A percentile compares a stretch with the other conserved stretches of the same genome.
phyloP scores from a whole-genome alignment of 2,113 vertebrate genomes.

The Spilogale gracilis region DNA sequence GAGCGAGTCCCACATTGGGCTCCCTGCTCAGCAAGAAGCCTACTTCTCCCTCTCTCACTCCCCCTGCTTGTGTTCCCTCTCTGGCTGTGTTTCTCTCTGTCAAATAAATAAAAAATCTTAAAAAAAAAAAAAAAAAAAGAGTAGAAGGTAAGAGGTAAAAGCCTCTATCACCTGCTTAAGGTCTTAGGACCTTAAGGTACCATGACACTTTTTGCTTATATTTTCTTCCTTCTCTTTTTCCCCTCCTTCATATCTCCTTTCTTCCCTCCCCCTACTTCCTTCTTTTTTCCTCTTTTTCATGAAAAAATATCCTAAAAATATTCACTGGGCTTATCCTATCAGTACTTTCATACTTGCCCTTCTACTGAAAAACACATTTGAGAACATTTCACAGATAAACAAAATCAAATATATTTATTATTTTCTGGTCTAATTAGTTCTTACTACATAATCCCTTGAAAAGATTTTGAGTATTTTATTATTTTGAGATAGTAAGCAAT shows the following conservation, averaged over 20 bases:
- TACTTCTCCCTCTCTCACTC: too few relatives aligned
- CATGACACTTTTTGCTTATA: background rate
- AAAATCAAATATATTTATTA: background rate
- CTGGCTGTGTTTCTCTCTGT: too few relatives aligned
- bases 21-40: too few relatives aligned
- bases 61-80: too few relatives aligned
- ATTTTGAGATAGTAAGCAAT: background rate
- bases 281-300: background rate
- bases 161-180: fast-evolving
- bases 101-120: too few relatives aligned
- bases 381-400: background rate
- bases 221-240: too few relatives aligned
- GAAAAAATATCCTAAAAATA: background rate
- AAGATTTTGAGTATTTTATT: background rate
- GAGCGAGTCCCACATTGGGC: too few relatives aligned
- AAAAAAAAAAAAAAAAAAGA: too few relatives aligned
- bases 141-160: background rate
- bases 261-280: too few relatives aligned
- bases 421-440: background rate
- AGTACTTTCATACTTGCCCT: background rate
- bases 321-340: background rate
- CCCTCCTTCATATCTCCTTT: too few relatives aligned
- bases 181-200: background rate
- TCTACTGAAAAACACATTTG: background rate
- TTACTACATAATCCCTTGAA: background rate